phyloP scores from a whole-genome alignment of 2,113 vertebrate genomes.

The Tragelaphus imberbis region DNA sequence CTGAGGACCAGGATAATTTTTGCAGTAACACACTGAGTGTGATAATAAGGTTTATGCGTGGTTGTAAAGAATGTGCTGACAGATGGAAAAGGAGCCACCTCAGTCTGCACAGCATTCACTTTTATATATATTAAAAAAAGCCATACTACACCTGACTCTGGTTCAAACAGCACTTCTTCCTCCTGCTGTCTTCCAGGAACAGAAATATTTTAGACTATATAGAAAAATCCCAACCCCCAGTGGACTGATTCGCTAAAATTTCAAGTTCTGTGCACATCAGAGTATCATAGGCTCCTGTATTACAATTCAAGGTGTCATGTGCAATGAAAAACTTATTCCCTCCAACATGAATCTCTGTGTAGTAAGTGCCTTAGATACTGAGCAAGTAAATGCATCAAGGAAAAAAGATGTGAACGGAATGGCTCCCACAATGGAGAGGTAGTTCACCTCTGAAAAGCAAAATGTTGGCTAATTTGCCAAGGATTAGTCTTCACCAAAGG shows the following conservation, averaged over 20 bases:
- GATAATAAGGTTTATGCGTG: slow-evolving; percentile 81
- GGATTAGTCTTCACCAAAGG: slow-evolving; percentile 12
- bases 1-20: slow-evolving; percentile 76
- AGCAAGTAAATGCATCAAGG: slow-evolving; percentile 26
- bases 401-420: slow-evolving; percentile 1
- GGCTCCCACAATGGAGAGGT: background rate
- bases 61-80: slow-evolving; percentile 84
- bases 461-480: background rate
- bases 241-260: slow-evolving; percentile 64
- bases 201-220: slow-evolving; percentile 58
- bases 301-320: slow-evolving; percentile 63
- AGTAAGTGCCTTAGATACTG: background rate
- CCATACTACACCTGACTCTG: slow-evolving; percentile 68
- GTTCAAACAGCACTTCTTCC: slow-evolving; percentile 65
- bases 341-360: slow-evolving; percentile 42
- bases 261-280: slow-evolving; percentile 56
- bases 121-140: slow-evolving; percentile 66
- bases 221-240: slow-evolving; percentile 47
- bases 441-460: background rate
- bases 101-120: slow-evolving; percentile 68
- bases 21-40: slow-evolving; percentile 76
- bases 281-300: slow-evolving; percentile 61
- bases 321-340: slow-evolving; percentile 52
- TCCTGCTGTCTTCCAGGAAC: slow-evolving; percentile 48
- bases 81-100: slow-evolving; percentile 76